Evolutionary conservation across 2,888 invertebrate genomes (phyloP), one percentile per base, ranked within the genome.

Genomic region (Hybos culiciformis): DNA sequence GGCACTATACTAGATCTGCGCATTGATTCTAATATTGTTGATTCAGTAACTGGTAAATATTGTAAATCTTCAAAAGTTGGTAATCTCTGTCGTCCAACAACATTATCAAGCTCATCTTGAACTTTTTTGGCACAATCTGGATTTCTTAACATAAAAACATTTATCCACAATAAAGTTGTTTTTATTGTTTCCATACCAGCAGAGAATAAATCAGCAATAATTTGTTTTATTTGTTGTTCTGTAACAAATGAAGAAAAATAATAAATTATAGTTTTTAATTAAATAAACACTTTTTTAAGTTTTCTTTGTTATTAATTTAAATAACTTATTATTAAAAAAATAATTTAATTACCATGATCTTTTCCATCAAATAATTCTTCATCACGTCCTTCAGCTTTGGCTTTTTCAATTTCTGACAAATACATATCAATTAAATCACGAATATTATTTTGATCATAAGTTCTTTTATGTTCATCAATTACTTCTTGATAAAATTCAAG

Each of bases 111-210:
- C 60, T 92, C 91, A 53, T 88, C 84, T 62, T 87, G 90, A 0
- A 91, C 85, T 23, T 79, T 76, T 43, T 70, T 73, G 63, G 87
- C 85, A 7, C 80, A 77, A 40, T 85, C 80, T 2, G 88, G 88
- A 60, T 91, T 78, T 56, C 86, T 80, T 48, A 91, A 66, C 85
- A 91, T 87, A 61, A 84, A 83, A 1, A 91, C 76, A 48, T 90
- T 75, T 54, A 86, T 80, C 91, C 91, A 92, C 48, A 86, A 74
- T 31, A 92, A 66, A 1, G 90, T 85, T 11, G 85, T 88, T 59
- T 90, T 91, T 47, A 91, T 87, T 0, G 91, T 91, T 65, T 92
- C 92, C 83, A 91, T 86, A 19, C 91, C 91, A 41, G 91, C 91
- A 11, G 87, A 85, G 68, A 90, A 91, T 31, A 92, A 70, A 61